phyloP scores from a whole-genome alignment of 1,140 invertebrate species.

The Drosophila nebulosa region DNA sequence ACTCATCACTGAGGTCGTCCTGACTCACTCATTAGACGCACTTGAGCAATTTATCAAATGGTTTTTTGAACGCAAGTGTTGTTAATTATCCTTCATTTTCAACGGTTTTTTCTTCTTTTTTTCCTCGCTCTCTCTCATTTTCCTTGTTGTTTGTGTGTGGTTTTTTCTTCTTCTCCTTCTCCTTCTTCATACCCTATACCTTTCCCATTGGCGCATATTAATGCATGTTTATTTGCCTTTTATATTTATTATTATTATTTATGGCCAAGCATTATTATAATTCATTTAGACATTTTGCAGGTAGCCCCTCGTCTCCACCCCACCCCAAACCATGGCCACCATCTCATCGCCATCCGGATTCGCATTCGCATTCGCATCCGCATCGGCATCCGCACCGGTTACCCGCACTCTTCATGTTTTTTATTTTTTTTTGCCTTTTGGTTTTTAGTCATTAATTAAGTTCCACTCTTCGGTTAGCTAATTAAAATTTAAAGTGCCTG shows the following conservation, averaged over 20 bases:
- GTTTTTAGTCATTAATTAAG: slow-evolving; percentile 65
- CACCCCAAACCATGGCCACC: background rate
- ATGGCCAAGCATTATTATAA: slow-evolving; percentile 70
- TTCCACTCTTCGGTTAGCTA: slow-evolving; percentile 55
- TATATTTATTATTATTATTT: slow-evolving; percentile 73
- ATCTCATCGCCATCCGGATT: background rate
- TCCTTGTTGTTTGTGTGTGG: background rate
- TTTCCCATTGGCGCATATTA: slow-evolving; percentile 45
- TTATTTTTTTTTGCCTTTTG: background rate
- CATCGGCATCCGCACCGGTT: background rate
- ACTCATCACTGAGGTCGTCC: too few species aligned
- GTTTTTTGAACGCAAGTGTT: slow-evolving; percentile 36
- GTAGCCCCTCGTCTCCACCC: background rate
- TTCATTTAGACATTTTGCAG: slow-evolving; percentile 48
- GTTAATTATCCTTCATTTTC: slow-evolving; percentile 50
- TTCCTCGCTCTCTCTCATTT: too few species aligned
- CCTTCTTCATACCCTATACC: background rate
- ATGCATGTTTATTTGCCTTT: slow-evolving; percentile 62
- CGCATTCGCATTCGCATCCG: background rate
- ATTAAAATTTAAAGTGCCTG: slow-evolving; percentile 73
- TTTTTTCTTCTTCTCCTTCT: background rate
- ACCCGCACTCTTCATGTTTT: background rate
- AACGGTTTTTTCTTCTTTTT: background rate
- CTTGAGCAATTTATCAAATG: too few species aligned
- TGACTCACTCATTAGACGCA: too few species aligned